Conservation (phyloP, 2,113 vertebrate genomes). For the Hippolais icterina region DNA sequence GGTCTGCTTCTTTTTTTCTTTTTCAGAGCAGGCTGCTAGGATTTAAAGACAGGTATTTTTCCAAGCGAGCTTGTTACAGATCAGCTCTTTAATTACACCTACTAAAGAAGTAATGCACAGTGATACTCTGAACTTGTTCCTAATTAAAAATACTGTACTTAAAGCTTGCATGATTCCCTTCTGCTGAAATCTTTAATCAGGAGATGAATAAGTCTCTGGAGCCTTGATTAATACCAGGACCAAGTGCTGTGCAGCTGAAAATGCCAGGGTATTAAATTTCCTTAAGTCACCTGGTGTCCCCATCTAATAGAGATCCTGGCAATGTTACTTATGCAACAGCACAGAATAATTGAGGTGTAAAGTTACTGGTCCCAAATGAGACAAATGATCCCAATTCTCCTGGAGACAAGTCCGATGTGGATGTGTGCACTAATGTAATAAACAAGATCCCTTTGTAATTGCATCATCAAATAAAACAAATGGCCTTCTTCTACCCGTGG, state of each 20-base stretch:
- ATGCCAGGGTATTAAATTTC: constrained; percentile 62
- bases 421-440: not conserved
- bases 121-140: constrained; percentile 30
- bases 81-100: constrained; percentile 48
- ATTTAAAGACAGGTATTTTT: not conserved
- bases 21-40: not conserved
- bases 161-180: constrained; percentile 30
- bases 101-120: constrained; percentile 29
- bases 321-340: constrained; percentile 19
- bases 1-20: not conserved
- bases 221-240: constrained; percentile 60
- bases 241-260: constrained; percentile 30
- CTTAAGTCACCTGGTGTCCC: constrained; percentile 27
- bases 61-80: not conserved
- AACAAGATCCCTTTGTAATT: constrained; percentile 32
- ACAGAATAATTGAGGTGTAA: constrained; percentile 37
- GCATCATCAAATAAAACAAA: constrained; percentile 51
- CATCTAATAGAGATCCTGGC: constrained; percentile 47
- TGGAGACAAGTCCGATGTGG: not conserved
- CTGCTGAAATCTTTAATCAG: constrained; percentile 57
- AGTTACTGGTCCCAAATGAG: constrained; percentile 20
- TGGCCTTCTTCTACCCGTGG: not conserved
- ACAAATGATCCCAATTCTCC: constrained; percentile 46
- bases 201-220: constrained; percentile 25
- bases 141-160: constrained; percentile 54